A percentile compares a stretch with the other conserved stretches of the same genome.
phyloP scores from a whole-genome alignment of 2,888 invertebrate species.

The Galeruca laticollis region DNA sequence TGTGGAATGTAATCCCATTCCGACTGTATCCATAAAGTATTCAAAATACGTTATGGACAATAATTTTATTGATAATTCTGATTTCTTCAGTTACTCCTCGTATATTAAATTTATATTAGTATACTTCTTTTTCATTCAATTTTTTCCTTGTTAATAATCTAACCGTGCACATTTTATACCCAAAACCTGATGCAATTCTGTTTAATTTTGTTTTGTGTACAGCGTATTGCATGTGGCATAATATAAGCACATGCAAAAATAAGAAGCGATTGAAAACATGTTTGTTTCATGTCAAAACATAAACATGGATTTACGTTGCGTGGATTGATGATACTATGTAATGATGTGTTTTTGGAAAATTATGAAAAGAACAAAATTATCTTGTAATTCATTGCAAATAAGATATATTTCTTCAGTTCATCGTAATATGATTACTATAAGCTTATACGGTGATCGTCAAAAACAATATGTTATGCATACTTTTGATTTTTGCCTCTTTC shows the following conservation, averaged over 20 bases:
- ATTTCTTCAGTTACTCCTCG: too few species aligned
- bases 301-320: neutral
- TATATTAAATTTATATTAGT: neutral
- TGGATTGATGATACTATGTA: constrained; percentile 11
- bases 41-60: too few species aligned
- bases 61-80: too few species aligned
- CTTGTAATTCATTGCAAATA: neutral
- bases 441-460: too few species aligned
- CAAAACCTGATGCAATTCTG: constrained; percentile 3
- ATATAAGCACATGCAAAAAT: constrained; percentile 8
- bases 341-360: neutral
- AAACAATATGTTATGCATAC: too few species aligned
- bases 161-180: neutral
- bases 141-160: neutral
- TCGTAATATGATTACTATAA: neutral
- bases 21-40: too few species aligned
- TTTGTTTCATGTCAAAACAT: constrained; percentile 12
- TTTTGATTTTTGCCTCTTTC: too few species aligned
- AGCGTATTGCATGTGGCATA: constrained; percentile 9
- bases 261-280: neutral
- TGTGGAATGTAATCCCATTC: too few species aligned
- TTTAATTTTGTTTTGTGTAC: neutral
- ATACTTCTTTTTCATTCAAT: neutral
- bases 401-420: neutral
- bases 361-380: constrained; percentile 8